Percentiles rank a stretch among this genome's conserved stretches.
Evolutionary conservation across 1,140 invertebrate genomes (phyloP).

Genomic region (Diabrotica undecimpunctata): DNA sequence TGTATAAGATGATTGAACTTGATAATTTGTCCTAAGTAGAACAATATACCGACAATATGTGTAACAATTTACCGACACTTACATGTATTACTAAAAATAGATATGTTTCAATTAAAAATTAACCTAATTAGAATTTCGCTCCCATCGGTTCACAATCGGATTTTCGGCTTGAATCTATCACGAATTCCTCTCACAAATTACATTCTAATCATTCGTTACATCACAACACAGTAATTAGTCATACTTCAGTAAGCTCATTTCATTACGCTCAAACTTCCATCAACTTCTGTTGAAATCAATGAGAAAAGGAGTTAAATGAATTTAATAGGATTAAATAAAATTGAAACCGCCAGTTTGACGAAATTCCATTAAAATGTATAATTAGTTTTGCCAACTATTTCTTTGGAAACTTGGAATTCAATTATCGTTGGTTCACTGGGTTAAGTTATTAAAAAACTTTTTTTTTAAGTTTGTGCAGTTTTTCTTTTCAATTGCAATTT

Average conservation of each 20-base stretch:
- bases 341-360: conserved; percentile 9
- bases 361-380: conserved; percentile 4
- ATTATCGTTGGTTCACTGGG: background rate
- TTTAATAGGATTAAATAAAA: conserved; percentile 5
- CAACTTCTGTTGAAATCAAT: conserved; percentile 9
- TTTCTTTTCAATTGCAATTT: no score
- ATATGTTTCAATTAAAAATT: no score
- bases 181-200: background rate
- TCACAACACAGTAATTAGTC: conserved; percentile 4
- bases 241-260: conserved; percentile 12
- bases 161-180: no score
- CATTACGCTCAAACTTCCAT: conserved; percentile 10
- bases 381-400: conserved; percentile 8
- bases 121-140: no score
- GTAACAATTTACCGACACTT: no score
- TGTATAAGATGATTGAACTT: no score
- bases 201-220: conserved; percentile 11
- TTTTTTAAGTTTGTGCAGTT: no score
- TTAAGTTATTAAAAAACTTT: no score
- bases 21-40: no score
- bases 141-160: no score
- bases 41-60: no score
- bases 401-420: background rate
- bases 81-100: no score
- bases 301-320: conserved; percentile 3